A percentile compares a stretch with the other conserved stretches of the same genome.
These are phyloP conservation scores for Dinoponera quadriceps DNA, from an alignment of 1,140 invertebrate genomes.

Conservation along the genomic window DNA sequence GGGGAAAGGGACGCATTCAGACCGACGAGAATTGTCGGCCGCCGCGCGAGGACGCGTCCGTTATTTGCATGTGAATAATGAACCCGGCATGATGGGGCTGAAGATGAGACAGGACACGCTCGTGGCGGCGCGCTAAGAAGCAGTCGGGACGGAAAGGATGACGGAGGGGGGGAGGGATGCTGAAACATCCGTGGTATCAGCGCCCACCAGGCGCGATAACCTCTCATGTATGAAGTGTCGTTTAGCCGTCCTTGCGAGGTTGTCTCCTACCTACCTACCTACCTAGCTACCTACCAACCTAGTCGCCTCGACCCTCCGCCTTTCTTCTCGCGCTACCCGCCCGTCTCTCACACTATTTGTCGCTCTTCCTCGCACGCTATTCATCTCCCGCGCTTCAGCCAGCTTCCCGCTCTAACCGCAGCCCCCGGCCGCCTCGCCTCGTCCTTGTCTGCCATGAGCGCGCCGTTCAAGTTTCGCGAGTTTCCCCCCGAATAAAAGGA, in stretches of 20 bases:
- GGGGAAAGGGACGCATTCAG: neutral
- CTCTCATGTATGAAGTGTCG: conserved; percentile 76
- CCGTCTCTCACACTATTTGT: conserved; percentile 56
- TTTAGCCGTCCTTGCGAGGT: conserved; percentile 69
- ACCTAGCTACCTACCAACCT: conserved; percentile 27
- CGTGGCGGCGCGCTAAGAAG: conserved; percentile 15
- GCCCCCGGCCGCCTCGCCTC: conserved; percentile 9
- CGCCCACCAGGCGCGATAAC: conserved; percentile 75
- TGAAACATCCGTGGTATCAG: conserved; percentile 68
- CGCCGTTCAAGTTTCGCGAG: conserved; percentile 60
- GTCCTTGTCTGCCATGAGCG: conserved; percentile 58
- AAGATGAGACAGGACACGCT: conserved; percentile 61
- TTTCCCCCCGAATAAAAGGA: conserved; percentile 68
- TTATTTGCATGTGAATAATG: conserved; percentile 75
- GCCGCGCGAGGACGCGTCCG: neutral
- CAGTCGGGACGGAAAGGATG: neutral
- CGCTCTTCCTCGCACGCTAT: conserved; percentile 45
- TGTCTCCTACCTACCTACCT: neutral
- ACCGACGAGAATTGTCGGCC: conserved; percentile 10
- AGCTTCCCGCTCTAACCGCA: conserved; percentile 6
- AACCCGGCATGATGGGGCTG: conserved; percentile 59
- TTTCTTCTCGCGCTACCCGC: conserved; percentile 24
- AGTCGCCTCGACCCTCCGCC: conserved; percentile 11
- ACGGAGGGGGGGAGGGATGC: conserved; percentile 14
- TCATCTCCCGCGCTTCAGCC: conserved; percentile 29